Evolutionary conservation across 2,797 vertebrate species (phyloP), one percentile per base, ranked within the genome.

Genomic region (Philypnodon macrostomus): DNA sequence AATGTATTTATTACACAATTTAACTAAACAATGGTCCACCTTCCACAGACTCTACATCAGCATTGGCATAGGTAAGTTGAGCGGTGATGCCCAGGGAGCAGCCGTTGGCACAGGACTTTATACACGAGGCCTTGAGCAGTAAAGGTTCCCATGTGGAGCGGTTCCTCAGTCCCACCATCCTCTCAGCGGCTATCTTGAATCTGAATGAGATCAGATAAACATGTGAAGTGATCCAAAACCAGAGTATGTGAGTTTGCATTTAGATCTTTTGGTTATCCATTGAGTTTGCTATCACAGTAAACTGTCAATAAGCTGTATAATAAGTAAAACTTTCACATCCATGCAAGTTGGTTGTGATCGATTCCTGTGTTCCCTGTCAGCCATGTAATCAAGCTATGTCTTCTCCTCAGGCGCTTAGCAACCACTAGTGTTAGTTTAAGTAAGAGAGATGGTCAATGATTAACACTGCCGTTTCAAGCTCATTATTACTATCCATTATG

Each of bases 41-140:
- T 80, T 98, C 94, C 52, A 97, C 90, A 0, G 95, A 89, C 57
- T 95, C 92, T 17, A 70, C 48, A 18, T 87, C 88, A 26, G 91
- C 84, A 59, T 98, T 98, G 74, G 82, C 88, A 48, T 98, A 98
- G n/a, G 85, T 89, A 3, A 98, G 92, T 34, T 91, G 88, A 23
- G 92, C 87, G 0, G 88, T 91, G 83, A 95, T 86, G 70, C 93
- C 93, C 77, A 98, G 76, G 16, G 93, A 93, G 74, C 91, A 96
- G 16, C 96, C 96, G 0, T 94, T 94, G 79, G 93, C 92, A 68
- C 93, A 94, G 47, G 96, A 96, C 80, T 91, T 93, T 59, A 98
- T 91, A 51, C 76, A 86, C 45, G 96, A 98, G 59, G 93, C 90
- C 70, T 94, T 95, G 55, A 98, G 89, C 5, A 95, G 88, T 71